Percentiles rank a stretch among this genome's conserved stretches.
Evolutionary conservation across 2,888 invertebrate species (phyloP).

Genomic region (Tridacna crocea): DNA sequence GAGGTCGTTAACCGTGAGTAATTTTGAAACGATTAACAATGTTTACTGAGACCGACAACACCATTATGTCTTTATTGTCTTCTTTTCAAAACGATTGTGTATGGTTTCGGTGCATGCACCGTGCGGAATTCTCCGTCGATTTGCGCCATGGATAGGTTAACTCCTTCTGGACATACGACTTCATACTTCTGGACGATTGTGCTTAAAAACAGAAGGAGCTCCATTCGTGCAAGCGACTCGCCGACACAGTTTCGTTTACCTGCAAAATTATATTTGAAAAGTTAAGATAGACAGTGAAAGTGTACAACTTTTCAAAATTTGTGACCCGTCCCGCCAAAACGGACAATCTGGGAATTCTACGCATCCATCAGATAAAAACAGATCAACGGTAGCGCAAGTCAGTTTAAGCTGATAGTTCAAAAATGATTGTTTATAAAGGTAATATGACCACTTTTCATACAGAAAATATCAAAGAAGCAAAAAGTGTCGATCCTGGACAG

Average conservation of each 20-base stretch:
- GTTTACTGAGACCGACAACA: too few relatives aligned
- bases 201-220: conserved; percentile 18
- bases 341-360: too few relatives aligned
- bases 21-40: too few relatives aligned
- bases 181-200: conserved; percentile 17
- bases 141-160: conserved; percentile 1
- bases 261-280: not conserved
- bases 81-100: not conserved
- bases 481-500: too few relatives aligned
- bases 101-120: conserved; percentile 13
- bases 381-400: too few relatives aligned
- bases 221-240: conserved; percentile 26
- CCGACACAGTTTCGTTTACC: conserved; percentile 31
- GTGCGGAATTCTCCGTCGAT: conserved; percentile 17
- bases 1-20: too few relatives aligned
- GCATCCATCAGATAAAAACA: too few relatives aligned
- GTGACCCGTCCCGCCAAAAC: too few relatives aligned
- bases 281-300: not conserved
- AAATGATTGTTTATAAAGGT: too few relatives aligned
- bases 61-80: not conserved
- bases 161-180: not conserved
- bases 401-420: too few relatives aligned
- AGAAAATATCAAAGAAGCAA: too few relatives aligned
- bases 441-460: too few relatives aligned
- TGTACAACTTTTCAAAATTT: not conserved